Base-by-base conservation (phyloP, 35 echinoderm and acorn worm species). In the Ophiothrix spiculata region DNA sequence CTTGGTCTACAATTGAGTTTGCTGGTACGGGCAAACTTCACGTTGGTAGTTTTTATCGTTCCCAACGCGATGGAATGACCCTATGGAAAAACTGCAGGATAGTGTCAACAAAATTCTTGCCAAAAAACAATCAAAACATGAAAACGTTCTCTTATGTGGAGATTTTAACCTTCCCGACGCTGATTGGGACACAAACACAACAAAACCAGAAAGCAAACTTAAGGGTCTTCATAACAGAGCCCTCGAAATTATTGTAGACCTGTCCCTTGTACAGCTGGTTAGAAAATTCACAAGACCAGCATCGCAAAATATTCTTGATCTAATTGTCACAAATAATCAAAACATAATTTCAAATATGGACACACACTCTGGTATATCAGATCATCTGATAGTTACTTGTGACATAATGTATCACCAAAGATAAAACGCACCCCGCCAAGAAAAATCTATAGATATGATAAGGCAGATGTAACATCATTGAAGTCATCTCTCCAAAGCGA, bases 351-450 rank as follows among this genome's bases (percentile, higher is more conserved):
- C 8, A 12, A 35, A 76, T 28, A 76, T 76, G 29, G 8, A 76
- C 4, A 76, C 74, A 6, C 74, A 76, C 33, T 35, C 74, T 12
- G 74, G 74, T 28, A 76, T 76, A 12, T 76, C 74, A 11, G 74
- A 76, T 76, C 74, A 76, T 76, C 8, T 12, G 4, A 76, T 76
- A 6, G 46, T 83, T 36, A 83, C 81, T 17, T 83, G 81, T 83
- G 81, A 83, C 81, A 83, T 83, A 60, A 83, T 56, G 46, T 83
- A 23, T 83, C 46, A 74, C 54, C 81, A 6, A 83, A 49, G 32
- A 21, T 11, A 16, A 83, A 83, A 60, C 81, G 39, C 32, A 83
- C 64, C 64, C 81, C 81, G 16, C 4, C 19, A 2, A 83, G 81
- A 33, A 83, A 83, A 63, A 83, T 83, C 4, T 60, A 83, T 19